These are phyloP conservation scores for Athetis lepigone DNA, from an alignment of 2,888 invertebrate species.

Conservation along the genomic window DNA sequence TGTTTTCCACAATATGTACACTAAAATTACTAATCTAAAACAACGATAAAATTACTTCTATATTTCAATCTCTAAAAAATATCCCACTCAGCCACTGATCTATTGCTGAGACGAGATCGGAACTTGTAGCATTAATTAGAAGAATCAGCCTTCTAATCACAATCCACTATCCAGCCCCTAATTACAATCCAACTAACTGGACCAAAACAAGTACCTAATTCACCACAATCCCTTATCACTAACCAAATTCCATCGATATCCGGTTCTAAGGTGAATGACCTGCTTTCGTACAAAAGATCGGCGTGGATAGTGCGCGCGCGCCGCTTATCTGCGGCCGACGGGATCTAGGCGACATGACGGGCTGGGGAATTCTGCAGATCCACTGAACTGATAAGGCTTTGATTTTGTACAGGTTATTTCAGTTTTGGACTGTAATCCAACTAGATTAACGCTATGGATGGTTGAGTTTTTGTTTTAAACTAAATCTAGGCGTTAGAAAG, in stretches of 20 bases:
- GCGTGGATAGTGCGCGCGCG: slow-evolving; percentile 58
- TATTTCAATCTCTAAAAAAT: too few species aligned
- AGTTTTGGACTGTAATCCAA: slow-evolving; percentile 11
- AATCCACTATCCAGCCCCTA: slow-evolving; percentile 4
- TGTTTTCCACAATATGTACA: too few species aligned
- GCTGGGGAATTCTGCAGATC: slow-evolving; percentile 62
- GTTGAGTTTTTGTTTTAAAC: not conserved
- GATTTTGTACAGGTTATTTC: slow-evolving; percentile 56
- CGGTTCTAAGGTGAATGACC: slow-evolving; percentile 64
- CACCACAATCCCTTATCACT: slow-evolving; percentile 49
- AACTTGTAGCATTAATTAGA: too few species aligned
- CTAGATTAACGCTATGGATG: not conserved
- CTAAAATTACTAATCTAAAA: too few species aligned
- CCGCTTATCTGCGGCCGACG: slow-evolving; percentile 58
- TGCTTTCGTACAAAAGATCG: slow-evolving; percentile 66
- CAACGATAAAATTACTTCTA: too few species aligned
- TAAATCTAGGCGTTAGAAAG: not conserved
- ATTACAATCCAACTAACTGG: slow-evolving; percentile 35
- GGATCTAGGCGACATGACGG: slow-evolving; percentile 63
- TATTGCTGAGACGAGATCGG: too few species aligned
- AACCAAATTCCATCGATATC: slow-evolving; percentile 62
- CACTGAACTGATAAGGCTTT: slow-evolving; percentile 51
- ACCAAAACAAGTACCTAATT: slow-evolving; percentile 33
- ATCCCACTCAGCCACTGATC: too few species aligned
- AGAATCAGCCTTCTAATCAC: too few species aligned